Conservation (phyloP, 1,140 invertebrate species). For the Phocides pigmalion region DNA sequence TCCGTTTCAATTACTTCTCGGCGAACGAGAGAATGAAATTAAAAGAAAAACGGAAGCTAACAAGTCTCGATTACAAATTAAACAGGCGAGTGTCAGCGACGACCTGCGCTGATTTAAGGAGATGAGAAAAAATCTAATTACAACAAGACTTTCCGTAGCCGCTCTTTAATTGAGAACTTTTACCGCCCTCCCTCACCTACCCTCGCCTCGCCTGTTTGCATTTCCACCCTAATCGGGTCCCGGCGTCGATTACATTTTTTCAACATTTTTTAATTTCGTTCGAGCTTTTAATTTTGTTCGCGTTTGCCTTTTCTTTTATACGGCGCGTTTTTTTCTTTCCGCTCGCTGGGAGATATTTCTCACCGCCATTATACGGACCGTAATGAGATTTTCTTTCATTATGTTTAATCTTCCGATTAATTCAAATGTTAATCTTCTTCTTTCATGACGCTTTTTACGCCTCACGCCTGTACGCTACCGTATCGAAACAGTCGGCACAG, state of each 20-base stretch:
- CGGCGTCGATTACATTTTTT: slow-evolving; percentile 82
- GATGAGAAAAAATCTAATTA: slow-evolving; percentile 83
- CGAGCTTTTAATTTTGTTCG: slow-evolving; percentile 80
- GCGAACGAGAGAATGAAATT: slow-evolving; percentile 67
- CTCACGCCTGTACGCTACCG: slow-evolving; percentile 51
- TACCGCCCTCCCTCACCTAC: slow-evolving; percentile 36
- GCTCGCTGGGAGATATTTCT: slow-evolving; percentile 73
- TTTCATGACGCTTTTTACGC: slow-evolving; percentile 72
- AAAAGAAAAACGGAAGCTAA: slow-evolving; percentile 70
- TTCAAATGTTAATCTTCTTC: slow-evolving; percentile 81
- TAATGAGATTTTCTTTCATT: slow-evolving; percentile 84
- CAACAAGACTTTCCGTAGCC: slow-evolving; percentile 70
- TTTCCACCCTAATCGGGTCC: slow-evolving; percentile 60
- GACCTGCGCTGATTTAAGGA: slow-evolving; percentile 74
- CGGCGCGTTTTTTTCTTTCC: slow-evolving; percentile 64
- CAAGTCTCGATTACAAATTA: slow-evolving; percentile 83
- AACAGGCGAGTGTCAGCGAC: slow-evolving; percentile 73
- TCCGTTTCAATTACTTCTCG: slow-evolving; percentile 47
- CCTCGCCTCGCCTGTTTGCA: slow-evolving; percentile 55
- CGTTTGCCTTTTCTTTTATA: slow-evolving; percentile 76
- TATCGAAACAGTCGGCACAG: slow-evolving; percentile 57
- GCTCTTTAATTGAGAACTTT: slow-evolving; percentile 81
- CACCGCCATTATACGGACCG: slow-evolving; percentile 78
- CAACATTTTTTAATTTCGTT: slow-evolving; percentile 82
- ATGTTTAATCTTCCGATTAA: slow-evolving; percentile 84